Percentiles rank a stretch among this genome's conserved stretches.
Evolutionary conservation across 2,797 vertebrate genomes (phyloP).

Genomic region (Danio jaintianensis): DNA sequence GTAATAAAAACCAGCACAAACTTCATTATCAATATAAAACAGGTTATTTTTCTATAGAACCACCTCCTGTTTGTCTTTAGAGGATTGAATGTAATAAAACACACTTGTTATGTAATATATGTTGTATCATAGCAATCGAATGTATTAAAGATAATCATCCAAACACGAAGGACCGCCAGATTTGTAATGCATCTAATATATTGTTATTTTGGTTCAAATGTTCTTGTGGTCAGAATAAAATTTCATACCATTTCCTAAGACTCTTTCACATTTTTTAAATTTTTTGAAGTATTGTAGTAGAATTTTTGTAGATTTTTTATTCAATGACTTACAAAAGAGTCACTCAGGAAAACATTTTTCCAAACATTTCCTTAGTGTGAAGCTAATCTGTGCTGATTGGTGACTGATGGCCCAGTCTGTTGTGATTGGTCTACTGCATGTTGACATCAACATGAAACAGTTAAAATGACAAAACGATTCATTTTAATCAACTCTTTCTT

Average conservation of each 20-base stretch:
- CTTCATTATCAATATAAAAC: too few species aligned
- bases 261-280: too few species aligned
- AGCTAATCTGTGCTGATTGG: too few species aligned
- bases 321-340: too few species aligned
- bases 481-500: neutral
- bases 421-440: too few species aligned
- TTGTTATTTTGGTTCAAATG: neutral
- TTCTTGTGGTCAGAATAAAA: constrained; percentile 18
- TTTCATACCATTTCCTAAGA: neutral
- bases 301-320: too few species aligned
- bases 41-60: neutral
- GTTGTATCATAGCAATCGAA: constrained; percentile 9
- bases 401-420: too few species aligned
- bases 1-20: neutral
- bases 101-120: constrained; percentile 4
- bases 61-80: neutral
- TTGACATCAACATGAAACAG: too few species aligned
- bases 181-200: constrained; percentile 5
- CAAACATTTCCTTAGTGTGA: too few species aligned
- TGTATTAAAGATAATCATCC: constrained; percentile 26
- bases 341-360: too few species aligned
- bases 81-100: neutral
- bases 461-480: too few species aligned
- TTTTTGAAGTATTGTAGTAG: too few species aligned
- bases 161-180: neutral